Percentiles rank a stretch among this genome's conserved stretches.
These are phyloP conservation scores for Borostomias antarcticus DNA, from an alignment of 2,797 vertebrate genomes.

Conservation along the genomic window DNA sequence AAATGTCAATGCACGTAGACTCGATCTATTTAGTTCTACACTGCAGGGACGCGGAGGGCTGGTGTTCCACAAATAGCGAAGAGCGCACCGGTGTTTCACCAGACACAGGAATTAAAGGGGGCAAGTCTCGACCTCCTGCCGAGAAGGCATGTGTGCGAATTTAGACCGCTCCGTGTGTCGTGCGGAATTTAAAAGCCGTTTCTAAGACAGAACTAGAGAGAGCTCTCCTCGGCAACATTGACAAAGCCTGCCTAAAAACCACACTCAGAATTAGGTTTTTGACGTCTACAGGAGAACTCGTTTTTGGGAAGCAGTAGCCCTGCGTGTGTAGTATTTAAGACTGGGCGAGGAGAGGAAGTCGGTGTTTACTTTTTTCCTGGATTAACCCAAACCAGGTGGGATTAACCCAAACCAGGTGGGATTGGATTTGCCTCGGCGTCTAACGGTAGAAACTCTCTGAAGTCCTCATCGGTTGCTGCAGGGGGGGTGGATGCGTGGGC, in stretches of 20 bases:
- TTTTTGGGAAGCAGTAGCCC: slow-evolving; percentile 18
- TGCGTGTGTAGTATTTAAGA: slow-evolving; percentile 6
- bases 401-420: slow-evolving; percentile 75
- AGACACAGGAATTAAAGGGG: slow-evolving; percentile 3
- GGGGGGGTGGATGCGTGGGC: too few relatives aligned
- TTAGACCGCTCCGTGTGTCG: slow-evolving; percentile 16
- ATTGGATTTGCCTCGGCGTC: slow-evolving; percentile 5
- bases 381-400: slow-evolving; percentile 73
- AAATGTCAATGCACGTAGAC: too few relatives aligned
- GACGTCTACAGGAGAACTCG: background rate
- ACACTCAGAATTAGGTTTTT: background rate
- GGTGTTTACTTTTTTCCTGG: slow-evolving; percentile 36
- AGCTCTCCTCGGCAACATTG: background rate
- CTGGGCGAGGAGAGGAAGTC: slow-evolving; percentile 39
- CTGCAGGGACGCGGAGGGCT: background rate
- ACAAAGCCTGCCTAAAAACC: background rate
- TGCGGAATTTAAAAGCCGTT: slow-evolving; percentile 18
- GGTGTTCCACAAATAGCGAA: slow-evolving; percentile 6
- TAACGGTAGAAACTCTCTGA: slow-evolving; percentile 9
- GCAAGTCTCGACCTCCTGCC: slow-evolving; percentile 8
- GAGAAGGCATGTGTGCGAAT: slow-evolving; percentile 24
- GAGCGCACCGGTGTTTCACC: slow-evolving; percentile 6
- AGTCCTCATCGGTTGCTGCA: background rate
- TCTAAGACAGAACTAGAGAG: slow-evolving; percentile 12
- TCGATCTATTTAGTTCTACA: background rate